phyloP scores from a whole-genome alignment of 2,888 invertebrate species.

The Dysmachus trigonus region DNA sequence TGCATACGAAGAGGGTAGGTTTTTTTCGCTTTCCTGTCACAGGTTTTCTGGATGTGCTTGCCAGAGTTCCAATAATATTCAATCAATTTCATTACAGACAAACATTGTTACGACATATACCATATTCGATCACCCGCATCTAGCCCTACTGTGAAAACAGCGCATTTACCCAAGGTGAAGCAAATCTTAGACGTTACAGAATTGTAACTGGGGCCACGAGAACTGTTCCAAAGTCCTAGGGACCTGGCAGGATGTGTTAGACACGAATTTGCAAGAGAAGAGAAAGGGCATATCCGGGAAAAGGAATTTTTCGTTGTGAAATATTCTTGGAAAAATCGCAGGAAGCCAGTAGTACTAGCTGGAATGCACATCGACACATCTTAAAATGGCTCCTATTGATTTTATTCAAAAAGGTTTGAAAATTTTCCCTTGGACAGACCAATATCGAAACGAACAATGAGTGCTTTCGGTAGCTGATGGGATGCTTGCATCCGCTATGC shows the following conservation, averaged over 20 bases:
- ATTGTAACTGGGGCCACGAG: neutral
- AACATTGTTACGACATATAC: constrained; percentile 24
- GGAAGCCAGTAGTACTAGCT: neutral
- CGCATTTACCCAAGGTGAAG: neutral
- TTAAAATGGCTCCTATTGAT: constrained; percentile 14
- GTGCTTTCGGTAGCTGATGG: neutral
- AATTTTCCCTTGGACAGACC: neutral
- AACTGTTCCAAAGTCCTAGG: neutral
- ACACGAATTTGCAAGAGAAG: neutral
- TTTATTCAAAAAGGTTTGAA: constrained; percentile 30
- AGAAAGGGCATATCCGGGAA: neutral
- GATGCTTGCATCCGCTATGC: neutral
- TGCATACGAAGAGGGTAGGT: neutral
- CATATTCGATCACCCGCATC: neutral
- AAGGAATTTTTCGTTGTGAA: constrained; percentile 17
- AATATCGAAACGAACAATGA: neutral
- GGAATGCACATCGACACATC: constrained; percentile 1
- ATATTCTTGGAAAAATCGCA: neutral
- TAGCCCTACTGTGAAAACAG: neutral
- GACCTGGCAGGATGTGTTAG: neutral
- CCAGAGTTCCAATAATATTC: constrained; percentile 14
- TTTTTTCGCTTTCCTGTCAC: neutral
- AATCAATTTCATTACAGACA: constrained; percentile 24
- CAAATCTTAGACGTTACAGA: neutral
- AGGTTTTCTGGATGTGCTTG: neutral